Evolutionary conservation across 2,797 vertebrate species (phyloP), one percentile per base, ranked within the genome.

Genomic region (Chelon auratus): DNA sequence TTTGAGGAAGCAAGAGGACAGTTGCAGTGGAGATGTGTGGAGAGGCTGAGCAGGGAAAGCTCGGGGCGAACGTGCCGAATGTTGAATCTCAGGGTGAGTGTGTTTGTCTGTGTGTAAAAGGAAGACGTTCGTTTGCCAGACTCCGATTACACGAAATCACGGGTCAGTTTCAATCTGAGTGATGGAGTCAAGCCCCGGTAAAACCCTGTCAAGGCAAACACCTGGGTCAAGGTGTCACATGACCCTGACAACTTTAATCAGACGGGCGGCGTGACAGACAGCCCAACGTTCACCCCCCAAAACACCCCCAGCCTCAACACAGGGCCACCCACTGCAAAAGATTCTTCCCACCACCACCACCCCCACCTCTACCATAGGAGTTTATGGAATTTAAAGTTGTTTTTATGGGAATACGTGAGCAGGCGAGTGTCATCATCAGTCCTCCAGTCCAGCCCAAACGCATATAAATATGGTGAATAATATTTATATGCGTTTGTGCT

Each of bases 191-290:
- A 67, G 20, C 59, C 30, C 9, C 80, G 64, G 39, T 86, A 68
- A 50, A 26, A 37, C 52, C 55, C 47, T 50, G 68, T 50, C 36
- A 75, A 80, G 53, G 68, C 61, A 68, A 82, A 77, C 69, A 80
- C 40, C 9, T 56, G 17, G 81, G 84, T 85, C 83, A 79, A 72
- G 10, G 40, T 13, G 12, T 81, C 78, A 77, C 63, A 73, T 71
- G 72, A 84, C 83, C 81, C 68, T 73, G 85, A 75, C 83, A 77
- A 50, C 54, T 43, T 68, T 62, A 82, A 81, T 82, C 64, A 79
- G 62, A 56, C 65, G 11, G 47, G 45, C 48, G 8, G 66, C 5
- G 54, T 72, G 51, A 69, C 33, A 17, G 68, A 58, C 68, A 39
- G n/a, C 43, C 30, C 30, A 37, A 15, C 43, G 24, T 15, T 55